phyloP scores from a whole-genome alignment of 2,888 invertebrate genomes.

The Cacoxenus indagator region DNA sequence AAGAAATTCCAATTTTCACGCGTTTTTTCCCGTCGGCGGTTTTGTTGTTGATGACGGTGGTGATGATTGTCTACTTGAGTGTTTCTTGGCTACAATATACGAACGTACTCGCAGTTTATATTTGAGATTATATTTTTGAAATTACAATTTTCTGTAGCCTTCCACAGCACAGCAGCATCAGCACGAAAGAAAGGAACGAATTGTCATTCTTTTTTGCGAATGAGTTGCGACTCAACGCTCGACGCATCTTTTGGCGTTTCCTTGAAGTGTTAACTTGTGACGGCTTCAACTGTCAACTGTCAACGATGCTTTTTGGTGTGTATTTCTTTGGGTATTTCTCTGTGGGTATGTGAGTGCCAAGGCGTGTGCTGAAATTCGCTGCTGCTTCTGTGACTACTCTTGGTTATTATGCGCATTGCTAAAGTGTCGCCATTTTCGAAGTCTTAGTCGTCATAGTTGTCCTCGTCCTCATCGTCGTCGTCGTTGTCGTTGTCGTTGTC shows the following conservation, averaged over 20 bases:
- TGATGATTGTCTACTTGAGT: conserved; percentile 6
- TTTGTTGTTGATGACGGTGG: not conserved
- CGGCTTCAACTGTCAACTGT: conserved; percentile 27
- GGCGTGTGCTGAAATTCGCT: not conserved
- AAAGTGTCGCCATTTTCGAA: conserved; percentile 59
- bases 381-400: not conserved
- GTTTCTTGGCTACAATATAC: conserved; percentile 3
- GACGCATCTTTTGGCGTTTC: conserved; percentile 4
- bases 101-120: conserved; percentile 6
- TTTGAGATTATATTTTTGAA: conserved; percentile 19
- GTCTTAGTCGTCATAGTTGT: conserved; percentile 43
- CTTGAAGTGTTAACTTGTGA: conserved; percentile 24
- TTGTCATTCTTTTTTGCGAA: not conserved
- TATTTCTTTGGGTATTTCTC: conserved; percentile 9
- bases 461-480: conserved; percentile 46
- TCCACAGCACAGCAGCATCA: not conserved
- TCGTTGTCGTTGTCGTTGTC: not conserved
- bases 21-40: not conserved
- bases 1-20: conserved; percentile 13
- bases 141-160: conserved; percentile 3
- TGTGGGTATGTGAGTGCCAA: not conserved
- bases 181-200: not conserved
- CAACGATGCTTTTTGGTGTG: conserved; percentile 34
- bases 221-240: not conserved
- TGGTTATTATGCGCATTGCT: conserved; percentile 59